phyloP scores from a whole-genome alignment of 2,888 invertebrate genomes.

The Chaitophorus viminalis region DNA sequence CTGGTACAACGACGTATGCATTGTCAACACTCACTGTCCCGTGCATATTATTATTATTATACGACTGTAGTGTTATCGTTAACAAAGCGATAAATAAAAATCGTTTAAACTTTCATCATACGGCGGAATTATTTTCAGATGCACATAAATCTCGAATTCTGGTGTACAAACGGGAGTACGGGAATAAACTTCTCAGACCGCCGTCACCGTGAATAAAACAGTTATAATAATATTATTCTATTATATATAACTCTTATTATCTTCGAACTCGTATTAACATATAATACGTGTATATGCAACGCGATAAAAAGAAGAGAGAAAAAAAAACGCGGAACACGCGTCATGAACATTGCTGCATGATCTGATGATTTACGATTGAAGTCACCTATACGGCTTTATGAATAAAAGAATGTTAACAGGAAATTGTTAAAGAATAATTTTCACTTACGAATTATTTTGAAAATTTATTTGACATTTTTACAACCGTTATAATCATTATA shows the following conservation, averaged over 20 bases:
- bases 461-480: conserved; percentile 40
- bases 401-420: background rate
- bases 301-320: background rate
- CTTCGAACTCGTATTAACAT: background rate
- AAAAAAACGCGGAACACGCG: background rate
- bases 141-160: background rate
- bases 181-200: background rate
- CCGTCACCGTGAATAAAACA: background rate
- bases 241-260: background rate
- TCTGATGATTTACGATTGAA: background rate
- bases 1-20: background rate
- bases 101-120: background rate
- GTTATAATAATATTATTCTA: background rate
- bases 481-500: background rate
- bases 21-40: too few relatives aligned
- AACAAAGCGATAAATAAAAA: background rate
- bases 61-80: background rate
- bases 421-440: background rate
- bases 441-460: conserved; percentile 1
- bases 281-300: background rate
- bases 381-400: background rate
- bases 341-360: background rate
- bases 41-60: background rate
- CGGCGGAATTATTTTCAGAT: background rate
- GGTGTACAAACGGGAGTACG: background rate